Evolutionary conservation across 2,113 vertebrate genomes (phyloP), one percentile per base, ranked within the genome.

Genomic region (Colinus virginianus): DNA sequence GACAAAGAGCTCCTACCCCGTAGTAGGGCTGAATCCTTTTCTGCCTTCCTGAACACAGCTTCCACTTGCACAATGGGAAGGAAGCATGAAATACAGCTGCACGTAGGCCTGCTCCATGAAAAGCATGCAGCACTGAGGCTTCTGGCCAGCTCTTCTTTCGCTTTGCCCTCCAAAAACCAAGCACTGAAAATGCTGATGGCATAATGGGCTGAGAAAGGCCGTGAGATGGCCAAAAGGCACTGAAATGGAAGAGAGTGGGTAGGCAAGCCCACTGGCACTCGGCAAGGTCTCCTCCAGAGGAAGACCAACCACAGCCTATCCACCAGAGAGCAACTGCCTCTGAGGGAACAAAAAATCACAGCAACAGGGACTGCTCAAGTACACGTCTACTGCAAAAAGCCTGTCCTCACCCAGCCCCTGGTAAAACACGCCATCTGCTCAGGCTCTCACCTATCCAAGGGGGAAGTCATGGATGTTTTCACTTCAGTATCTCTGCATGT

Each of bases 391-490:
- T 69, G 89, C 58, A 66, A 85, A 91, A 94, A 88, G 43, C 78
- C 14, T 78, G 61, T 77, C 66, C 74, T 87, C 74, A 69, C 77
- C 63, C 68, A 78, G 78, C 74, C 90, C 5, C 86, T 58, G 66
- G 84, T 80, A 93, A 89, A 96, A 94, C 45, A 93, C 45, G 90
- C 81, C 94, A 92, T 94, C 91, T 95, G 87, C 68, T 94, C 69
- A 58, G 66, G 48, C 40, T 91, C 90, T 92, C 88, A 94, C 82
- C 90, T 92, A 84, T 87, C 88, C 87, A 0, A 81, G 48, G 82
- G 86, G 56, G 67, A 78, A 89, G 90, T 76, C 72, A 84, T 4
- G 40, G 77, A 87, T 71, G 75, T 92, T 94, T 94, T 90, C 88
- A 89, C 94, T 92, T 93, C 85, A 77, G 0, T 88, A 81, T 92